Evolutionary conservation across 2,797 vertebrate species (phyloP).

Genomic region (Rhyacichthys aspro): DNA sequence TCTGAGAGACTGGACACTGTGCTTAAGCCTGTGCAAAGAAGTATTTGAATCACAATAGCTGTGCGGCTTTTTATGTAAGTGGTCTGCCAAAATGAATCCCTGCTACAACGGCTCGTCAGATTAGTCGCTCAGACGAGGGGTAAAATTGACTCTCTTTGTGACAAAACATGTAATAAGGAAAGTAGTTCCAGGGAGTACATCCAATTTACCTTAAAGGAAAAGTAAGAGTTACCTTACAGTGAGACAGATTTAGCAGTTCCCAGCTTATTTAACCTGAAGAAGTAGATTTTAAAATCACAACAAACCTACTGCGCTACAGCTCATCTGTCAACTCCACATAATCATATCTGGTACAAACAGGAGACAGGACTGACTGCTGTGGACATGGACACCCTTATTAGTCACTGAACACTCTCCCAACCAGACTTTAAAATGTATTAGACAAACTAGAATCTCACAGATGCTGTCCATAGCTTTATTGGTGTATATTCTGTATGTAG

Average conservation of each 20-base stretch:
- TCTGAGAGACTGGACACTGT: slow-evolving; percentile 20
- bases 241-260: background rate
- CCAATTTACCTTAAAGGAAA: slow-evolving; percentile 36
- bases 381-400: no score
- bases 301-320: no score
- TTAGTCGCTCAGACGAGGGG: slow-evolving; percentile 50
- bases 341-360: no score
- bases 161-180: slow-evolving; percentile 55
- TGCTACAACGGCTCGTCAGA: slow-evolving; percentile 61
- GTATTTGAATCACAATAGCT: slow-evolving; percentile 60
- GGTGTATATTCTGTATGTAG: no score
- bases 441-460: no score
- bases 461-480: no score
- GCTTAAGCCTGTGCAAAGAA: slow-evolving; percentile 14
- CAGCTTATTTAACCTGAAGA: background rate
- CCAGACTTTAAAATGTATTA: no score
- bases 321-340: no score
- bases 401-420: no score
- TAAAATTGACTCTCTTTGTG: slow-evolving; percentile 53
- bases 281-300: background rate
- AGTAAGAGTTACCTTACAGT: background rate
- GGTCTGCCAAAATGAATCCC: slow-evolving; percentile 57
- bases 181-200: slow-evolving; percentile 58
- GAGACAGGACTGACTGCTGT: no score
- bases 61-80: slow-evolving; percentile 44